Evolutionary conservation across 2,113 vertebrate species (phyloP), one percentile per base, ranked within the genome.

Genomic region (Pongo abelii): DNA sequence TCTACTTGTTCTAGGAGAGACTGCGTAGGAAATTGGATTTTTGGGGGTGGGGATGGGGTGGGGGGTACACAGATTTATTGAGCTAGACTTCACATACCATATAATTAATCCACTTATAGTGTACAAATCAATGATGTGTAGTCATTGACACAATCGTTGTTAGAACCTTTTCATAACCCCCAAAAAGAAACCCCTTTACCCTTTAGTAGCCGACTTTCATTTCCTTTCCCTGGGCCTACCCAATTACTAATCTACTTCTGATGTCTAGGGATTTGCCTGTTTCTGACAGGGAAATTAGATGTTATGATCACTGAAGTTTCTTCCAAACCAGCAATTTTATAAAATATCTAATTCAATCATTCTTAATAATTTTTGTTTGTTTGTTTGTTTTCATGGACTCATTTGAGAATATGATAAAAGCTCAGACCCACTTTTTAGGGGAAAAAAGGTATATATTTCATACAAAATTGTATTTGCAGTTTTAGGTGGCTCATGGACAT

Each of bases 391-490:
- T 85, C n/a, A 35, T 59, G 40, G 50, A 72, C 50, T 91, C 18
- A 79, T 79, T 40, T 91, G 81, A 86, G 38, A 94, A 87, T 67
- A 46, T 74, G 89, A 57, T 81, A 40, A 91, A 91, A 78, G 25
- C 77, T 87, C 32, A 48, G 38, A 40, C 59, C 25, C 43, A 46
- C 46, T 81, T 94, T 94, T 69, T 11, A 94, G 67, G 67, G 38
- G 74, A 81, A 86, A 75, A 46, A 22, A 69, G 52, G 52, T 55
- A 55, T 55, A 55, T 55, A 55, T 55, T 20, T 55, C 52, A 55
- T 94, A 25, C 35, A 92, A 79, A 55, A 48, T 55, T 88, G 2
- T 57, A 14, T 92, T 22, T 75, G 18, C n/a, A 88, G 32, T 84
- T 64, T 93, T 67, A 80, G 27, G 46, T 57, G 7, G 2, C 74